phyloP scores from a whole-genome alignment of 1,140 invertebrate genomes.

The Drosophila ohnishii region DNA sequence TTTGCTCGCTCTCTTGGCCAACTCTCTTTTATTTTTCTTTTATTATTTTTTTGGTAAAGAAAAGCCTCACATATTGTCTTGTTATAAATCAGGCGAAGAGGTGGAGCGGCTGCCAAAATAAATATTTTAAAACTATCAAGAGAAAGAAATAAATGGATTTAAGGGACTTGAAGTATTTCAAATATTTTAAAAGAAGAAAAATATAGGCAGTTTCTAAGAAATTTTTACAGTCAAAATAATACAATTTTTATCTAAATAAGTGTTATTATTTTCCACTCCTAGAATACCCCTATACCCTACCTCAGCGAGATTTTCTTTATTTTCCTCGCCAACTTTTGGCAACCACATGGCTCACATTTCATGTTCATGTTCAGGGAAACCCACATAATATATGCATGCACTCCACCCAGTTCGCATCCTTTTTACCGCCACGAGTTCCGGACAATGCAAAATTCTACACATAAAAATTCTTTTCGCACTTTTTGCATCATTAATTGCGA shows the following conservation, averaged over 20 bases:
- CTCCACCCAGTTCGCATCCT: slow-evolving; percentile 15
- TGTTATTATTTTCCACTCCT: background rate
- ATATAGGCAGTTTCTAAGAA: background rate
- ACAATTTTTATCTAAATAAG: background rate
- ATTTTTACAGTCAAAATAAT: background rate
- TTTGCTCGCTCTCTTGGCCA: slow-evolving; percentile 46
- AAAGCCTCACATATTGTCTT: slow-evolving; percentile 49
- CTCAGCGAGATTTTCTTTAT: background rate
- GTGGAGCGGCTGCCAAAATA: slow-evolving; percentile 20
- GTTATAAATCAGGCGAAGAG: slow-evolving; percentile 61
- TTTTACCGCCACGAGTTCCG: slow-evolving; percentile 23
- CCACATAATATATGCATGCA: slow-evolving; percentile 45
- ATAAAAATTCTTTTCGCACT: slow-evolving; percentile 76
- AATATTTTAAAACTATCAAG: slow-evolving; percentile 7
- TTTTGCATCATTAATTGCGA: slow-evolving; percentile 81
- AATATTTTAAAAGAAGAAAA: background rate
- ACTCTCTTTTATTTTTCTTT: slow-evolving; percentile 10
- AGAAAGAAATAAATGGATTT: background rate
- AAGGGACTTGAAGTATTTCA: background rate
- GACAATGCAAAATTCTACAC: slow-evolving; percentile 62
- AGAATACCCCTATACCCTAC: background rate
- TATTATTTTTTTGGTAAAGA: slow-evolving; percentile 9
- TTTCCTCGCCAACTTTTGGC: slow-evolving; percentile 12
- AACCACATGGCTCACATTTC: slow-evolving; percentile 41
- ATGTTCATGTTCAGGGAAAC: slow-evolving; percentile 29